Base-by-base conservation (phyloP, 2,888 invertebrate species). In the Tenthredo distinguenda region DNA sequence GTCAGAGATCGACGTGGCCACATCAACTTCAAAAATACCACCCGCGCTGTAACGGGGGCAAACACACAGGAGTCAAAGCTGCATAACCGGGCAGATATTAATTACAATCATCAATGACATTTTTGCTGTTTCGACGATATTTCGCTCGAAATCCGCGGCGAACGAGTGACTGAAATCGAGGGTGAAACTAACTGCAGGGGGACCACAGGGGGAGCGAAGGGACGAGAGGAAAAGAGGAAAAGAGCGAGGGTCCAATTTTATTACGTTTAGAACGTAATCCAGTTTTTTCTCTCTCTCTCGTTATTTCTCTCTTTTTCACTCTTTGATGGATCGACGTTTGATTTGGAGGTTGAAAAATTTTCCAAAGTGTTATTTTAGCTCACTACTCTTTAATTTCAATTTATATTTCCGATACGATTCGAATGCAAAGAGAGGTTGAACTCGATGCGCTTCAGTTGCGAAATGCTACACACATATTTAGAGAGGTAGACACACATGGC, bases 261-360 rank as follows among this genome's bases (percentile, higher is more conserved):
- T 83, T 47, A 68, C 65, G 83, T 68, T 83, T 50, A 71, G 47
- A 83, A 83, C 47, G 47, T 83, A 68, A 83, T 68, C 68, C 83
- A 47, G 26, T 71, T 68, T 83, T 65, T 37, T 26, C n/a, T 26
- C 10, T 55, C 31, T 34, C 26, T 55, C 21, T 34, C 31, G 31
- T 5, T 26, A 9, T 76, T 0, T 79, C 58, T 31, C 9, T 62
- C 12, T 76, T n/a, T 50, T 21, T 12, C 18, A 62, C 34, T 81
- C 68, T 83, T 83, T 71, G 83, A 83, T 34, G 43, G 34, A 43
- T 65, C 82, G 62, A 82, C 62, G 82, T 65, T 65, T 82, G 82
- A 82, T 82, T 43, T 34, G 40, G 65, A 65, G 21, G 82, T 40
- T 82, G 26, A 18, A 82, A 82, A 82, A 65, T 43, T 26, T 65